phyloP scores from a whole-genome alignment of 2,888 invertebrate species.

The Orthosia cruda region DNA sequence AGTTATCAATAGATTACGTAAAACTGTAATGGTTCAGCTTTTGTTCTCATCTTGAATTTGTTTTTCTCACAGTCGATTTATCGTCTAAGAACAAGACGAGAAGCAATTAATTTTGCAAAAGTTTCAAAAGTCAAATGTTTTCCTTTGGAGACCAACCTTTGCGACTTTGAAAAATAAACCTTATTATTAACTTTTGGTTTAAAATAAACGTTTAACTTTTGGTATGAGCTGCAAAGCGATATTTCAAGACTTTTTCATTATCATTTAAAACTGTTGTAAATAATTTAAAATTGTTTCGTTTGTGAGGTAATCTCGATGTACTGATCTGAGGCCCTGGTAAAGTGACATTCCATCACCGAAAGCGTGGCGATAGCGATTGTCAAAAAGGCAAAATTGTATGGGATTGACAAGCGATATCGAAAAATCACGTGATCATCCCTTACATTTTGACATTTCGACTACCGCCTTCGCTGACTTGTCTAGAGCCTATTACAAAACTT shows the following conservation, averaged over 20 bases:
- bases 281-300: too few species aligned
- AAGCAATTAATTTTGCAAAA: constrained; percentile 58
- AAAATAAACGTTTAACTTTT: constrained; percentile 33
- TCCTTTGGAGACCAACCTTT: constrained; percentile 48
- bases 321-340: too few species aligned
- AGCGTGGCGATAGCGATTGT: too few species aligned
- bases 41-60: constrained; percentile 5
- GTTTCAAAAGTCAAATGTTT: constrained; percentile 57
- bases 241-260: not conserved
- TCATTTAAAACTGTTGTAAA: too few species aligned
- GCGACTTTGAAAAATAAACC: constrained; percentile 55
- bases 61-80: constrained; percentile 38
- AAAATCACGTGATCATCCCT: too few species aligned
- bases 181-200: constrained; percentile 41
- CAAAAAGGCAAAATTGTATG: too few species aligned
- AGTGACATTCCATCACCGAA: too few species aligned
- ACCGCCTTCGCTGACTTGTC: too few species aligned
- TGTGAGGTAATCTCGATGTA: too few species aligned
- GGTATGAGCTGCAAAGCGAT: not conserved
- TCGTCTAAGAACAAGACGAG: constrained; percentile 28
- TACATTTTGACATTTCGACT: too few species aligned
- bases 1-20: not conserved
- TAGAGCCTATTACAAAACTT: too few species aligned
- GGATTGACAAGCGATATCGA: too few species aligned
- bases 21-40: not conserved